Conservation (phyloP, 2,113 vertebrate genomes). For the Hemiscyllium ocellatum region DNA sequence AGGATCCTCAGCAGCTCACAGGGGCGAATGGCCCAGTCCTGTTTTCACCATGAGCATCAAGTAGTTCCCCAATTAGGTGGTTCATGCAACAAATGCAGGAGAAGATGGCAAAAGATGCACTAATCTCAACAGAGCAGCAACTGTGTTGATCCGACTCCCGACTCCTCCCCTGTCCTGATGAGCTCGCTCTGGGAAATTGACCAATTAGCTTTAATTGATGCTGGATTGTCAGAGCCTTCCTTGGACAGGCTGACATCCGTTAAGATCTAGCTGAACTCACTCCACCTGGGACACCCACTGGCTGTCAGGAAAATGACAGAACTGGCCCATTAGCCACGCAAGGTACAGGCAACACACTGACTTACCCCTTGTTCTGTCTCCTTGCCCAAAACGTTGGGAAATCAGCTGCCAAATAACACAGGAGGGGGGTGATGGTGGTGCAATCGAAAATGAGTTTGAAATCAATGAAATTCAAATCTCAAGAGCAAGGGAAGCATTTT, state of each 20-base stretch:
- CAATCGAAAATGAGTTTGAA: not conserved
- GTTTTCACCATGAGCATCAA: not conserved
- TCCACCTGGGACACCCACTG: not conserved
- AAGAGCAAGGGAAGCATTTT: not conserved
- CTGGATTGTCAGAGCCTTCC: not conserved
- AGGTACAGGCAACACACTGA: no score
- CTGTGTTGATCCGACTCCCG: not conserved
- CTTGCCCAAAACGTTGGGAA: not conserved
- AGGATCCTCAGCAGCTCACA: no score
- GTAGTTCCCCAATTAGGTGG: not conserved
- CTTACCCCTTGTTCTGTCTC: not conserved
- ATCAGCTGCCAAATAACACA: not conserved
- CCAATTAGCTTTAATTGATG: conserved; percentile 31
- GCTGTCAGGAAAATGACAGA: not conserved
- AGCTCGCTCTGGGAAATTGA: not conserved
- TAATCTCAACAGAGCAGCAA: not conserved
- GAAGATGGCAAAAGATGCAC: not conserved
- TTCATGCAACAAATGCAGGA: not conserved
- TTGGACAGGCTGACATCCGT: not conserved
- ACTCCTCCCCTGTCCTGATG: not conserved
- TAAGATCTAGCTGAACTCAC: not conserved
- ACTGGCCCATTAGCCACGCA: not conserved
- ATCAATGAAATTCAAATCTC: not conserved
- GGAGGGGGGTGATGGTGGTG: not conserved
- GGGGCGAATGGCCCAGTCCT: no score